phyloP scores from a whole-genome alignment of 2,113 vertebrate genomes.

The Otocyon megalotis region DNA sequence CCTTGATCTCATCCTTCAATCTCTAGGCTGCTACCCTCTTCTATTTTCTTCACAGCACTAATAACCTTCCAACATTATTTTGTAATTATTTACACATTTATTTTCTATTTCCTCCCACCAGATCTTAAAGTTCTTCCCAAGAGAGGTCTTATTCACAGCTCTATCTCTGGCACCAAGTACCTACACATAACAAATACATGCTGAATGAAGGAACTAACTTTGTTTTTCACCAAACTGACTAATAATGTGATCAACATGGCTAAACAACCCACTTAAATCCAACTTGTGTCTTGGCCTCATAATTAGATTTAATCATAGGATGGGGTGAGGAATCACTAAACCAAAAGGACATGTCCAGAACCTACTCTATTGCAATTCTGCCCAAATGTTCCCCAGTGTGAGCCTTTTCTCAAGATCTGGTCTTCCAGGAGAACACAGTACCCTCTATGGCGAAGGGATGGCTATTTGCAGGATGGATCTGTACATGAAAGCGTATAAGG shows the following conservation, averaged over 20 bases:
- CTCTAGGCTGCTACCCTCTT: neutral
- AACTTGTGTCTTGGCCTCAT: neutral
- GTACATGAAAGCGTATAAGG: neutral
- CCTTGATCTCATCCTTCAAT: neutral
- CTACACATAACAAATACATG: neutral
- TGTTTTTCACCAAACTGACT: neutral
- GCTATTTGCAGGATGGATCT: neutral
- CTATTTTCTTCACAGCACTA: neutral
- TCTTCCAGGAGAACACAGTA: neutral
- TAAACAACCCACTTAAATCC: neutral
- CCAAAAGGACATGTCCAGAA: neutral
- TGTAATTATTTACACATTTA: neutral
- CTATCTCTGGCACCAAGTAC: neutral
- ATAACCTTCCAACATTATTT: neutral
- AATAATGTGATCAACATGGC: neutral
- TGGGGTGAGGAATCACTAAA: neutral
- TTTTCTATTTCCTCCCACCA: neutral
- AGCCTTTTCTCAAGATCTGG: neutral
- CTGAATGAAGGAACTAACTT: conserved; percentile 15
- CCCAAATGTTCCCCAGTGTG: neutral
- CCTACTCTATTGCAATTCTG: neutral
- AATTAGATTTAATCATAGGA: neutral
- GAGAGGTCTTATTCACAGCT: neutral
- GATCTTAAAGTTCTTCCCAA: neutral
- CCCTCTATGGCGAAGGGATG: neutral